These are phyloP conservation scores for Paradoxurus hermaphroditus DNA, from an alignment of 2,113 vertebrate species.

Conservation along the genomic window DNA sequence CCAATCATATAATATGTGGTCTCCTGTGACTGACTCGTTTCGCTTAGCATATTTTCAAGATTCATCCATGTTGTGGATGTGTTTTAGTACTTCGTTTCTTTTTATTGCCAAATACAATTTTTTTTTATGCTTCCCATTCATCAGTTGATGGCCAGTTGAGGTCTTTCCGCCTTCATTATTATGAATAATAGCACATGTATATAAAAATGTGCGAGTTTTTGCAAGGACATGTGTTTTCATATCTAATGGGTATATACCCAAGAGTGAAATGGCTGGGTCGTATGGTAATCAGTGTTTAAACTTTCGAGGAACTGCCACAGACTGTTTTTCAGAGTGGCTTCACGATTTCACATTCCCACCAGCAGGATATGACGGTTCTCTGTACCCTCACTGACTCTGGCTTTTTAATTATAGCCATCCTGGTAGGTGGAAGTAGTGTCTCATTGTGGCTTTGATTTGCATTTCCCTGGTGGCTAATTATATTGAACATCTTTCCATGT, in stretches of 20 bases:
- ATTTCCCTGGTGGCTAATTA: background rate
- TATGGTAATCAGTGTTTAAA: background rate
- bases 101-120: background rate
- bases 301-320: background rate
- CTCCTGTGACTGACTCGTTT: background rate
- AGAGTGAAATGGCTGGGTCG: background rate
- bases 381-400: background rate
- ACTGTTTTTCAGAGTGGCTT: background rate
- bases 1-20: background rate
- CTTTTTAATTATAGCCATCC: background rate
- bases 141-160: background rate
- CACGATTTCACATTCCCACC: background rate
- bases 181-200: background rate
- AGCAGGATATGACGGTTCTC: background rate
- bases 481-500: background rate
- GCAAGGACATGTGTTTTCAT: background rate
- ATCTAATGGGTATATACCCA: background rate
- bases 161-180: background rate
- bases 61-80: background rate
- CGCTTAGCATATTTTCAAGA: background rate
- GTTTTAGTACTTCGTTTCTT: background rate
- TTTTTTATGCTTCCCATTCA: background rate
- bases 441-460: background rate
- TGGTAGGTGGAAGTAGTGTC: background rate
- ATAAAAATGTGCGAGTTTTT: background rate